Conservation (phyloP, 2,113 vertebrate species). For the Solea solea region DNA sequence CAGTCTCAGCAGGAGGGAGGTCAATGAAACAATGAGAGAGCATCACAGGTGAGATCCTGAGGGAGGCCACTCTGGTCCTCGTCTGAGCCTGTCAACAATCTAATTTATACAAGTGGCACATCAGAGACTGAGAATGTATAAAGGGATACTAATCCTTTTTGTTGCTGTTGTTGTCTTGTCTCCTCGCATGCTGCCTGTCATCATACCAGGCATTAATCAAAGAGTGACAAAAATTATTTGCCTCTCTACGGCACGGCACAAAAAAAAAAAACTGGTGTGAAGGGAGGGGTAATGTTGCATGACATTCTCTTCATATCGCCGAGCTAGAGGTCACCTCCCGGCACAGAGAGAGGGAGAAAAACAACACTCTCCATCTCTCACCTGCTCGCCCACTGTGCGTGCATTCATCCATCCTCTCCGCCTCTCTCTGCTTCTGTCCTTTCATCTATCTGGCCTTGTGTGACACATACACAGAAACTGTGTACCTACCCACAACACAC, state of each 20-base stretch:
- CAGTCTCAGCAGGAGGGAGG: conserved; percentile 7
- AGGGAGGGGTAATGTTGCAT: conserved; percentile 72
- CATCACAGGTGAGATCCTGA: conserved; percentile 41
- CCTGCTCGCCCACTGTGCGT: conserved; percentile 56
- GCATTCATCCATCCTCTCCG: conserved; percentile 56
- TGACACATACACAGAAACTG: conserved; percentile 12
- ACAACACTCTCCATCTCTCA: conserved; percentile 61
- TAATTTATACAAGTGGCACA: conserved; percentile 59
- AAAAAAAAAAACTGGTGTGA: conserved; percentile 69
- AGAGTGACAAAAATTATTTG: conserved; percentile 66
- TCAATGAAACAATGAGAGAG: conserved; percentile 29
- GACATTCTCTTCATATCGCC: conserved; percentile 78
- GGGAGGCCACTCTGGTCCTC: conserved; percentile 24
- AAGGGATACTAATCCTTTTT: conserved; percentile 25
- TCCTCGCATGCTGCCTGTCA: conserved; percentile 34
- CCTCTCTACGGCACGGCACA: conserved; percentile 34
- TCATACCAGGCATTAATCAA: conserved; percentile 66
- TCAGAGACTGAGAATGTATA: conserved; percentile 26
- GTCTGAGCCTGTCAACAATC: conserved; percentile 20
- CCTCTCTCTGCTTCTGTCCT: conserved; percentile 25
- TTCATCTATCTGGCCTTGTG: conserved; percentile 37
- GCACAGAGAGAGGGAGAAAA: conserved; percentile 36
- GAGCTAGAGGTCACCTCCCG: conserved; percentile 75
- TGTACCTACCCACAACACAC: conserved; percentile 7
- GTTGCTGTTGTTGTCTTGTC: conserved; percentile 29